phyloP scores from a whole-genome alignment of 2,888 invertebrate genomes.

The Spisula solida region DNA sequence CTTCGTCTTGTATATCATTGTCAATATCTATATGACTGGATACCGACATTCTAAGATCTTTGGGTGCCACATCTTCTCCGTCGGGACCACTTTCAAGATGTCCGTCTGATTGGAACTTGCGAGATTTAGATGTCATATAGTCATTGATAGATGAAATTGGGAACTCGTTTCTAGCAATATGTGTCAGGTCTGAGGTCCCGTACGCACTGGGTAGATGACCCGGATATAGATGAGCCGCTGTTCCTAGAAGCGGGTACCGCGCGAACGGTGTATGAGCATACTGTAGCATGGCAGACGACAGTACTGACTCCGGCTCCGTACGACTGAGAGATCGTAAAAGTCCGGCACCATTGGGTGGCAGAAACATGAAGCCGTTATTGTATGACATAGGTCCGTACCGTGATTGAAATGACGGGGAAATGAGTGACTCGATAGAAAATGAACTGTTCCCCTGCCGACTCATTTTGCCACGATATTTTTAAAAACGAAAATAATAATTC shows the following conservation, averaged over 20 bases:
- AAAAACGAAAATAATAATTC: conserved; percentile 6
- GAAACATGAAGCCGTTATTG: conserved; percentile 74
- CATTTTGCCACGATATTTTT: conserved; percentile 59
- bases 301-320: conserved; percentile 26
- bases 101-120: conserved; percentile 15
- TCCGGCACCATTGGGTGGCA: conserved; percentile 68
- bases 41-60: conserved; percentile 57
- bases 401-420: conserved; percentile 72
- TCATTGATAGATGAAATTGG: not conserved
- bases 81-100: conserved; percentile 50
- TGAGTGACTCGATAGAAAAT: conserved; percentile 80
- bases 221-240: conserved; percentile 26
- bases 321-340: conserved; percentile 35
- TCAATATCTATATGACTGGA: conserved; percentile 39
- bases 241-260: conserved; percentile 47
- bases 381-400: conserved; percentile 75
- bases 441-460: conserved; percentile 75
- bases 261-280: conserved; percentile 50
- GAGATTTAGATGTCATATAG: not conserved
- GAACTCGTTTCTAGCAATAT: conserved; percentile 19
- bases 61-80: conserved; percentile 50
- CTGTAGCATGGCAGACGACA: conserved; percentile 49
- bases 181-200: conserved; percentile 13
- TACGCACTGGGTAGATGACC: conserved; percentile 49
- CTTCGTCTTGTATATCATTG: conserved; percentile 45